Evolutionary conservation across 2,888 invertebrate species (phyloP).

Genomic region (Drosophila basisetae): DNA sequence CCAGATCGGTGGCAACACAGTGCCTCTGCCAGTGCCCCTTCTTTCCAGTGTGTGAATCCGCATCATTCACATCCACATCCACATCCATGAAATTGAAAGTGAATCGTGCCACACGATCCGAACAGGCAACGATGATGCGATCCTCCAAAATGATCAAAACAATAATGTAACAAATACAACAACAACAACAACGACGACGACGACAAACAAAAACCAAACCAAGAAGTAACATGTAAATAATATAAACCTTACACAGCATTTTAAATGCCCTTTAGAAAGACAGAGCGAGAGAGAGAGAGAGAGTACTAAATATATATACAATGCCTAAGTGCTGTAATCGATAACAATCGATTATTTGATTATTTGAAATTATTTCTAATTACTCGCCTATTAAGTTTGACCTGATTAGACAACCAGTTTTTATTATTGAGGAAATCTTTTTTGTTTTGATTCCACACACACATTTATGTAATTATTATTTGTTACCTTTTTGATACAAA

Average conservation of each 20-base stretch:
- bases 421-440: constrained; percentile 4
- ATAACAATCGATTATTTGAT: constrained; percentile 2
- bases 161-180: constrained; percentile 64
- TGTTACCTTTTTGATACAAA: constrained; percentile 5
- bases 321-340: not conserved
- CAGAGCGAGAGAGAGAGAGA: not conserved
- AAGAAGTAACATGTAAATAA: constrained; percentile 24
- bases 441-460: not conserved
- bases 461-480: constrained; percentile 7
- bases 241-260: constrained; percentile 13
- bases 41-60: constrained; percentile 43
- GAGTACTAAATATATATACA: not conserved
- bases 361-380: constrained; percentile 4
- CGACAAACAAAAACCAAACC: constrained; percentile 21
- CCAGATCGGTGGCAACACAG: constrained; percentile 30
- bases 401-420: constrained; percentile 7
- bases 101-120: constrained; percentile 80
- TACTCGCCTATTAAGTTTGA: constrained; percentile 4
- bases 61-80: constrained; percentile 24
- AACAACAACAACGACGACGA: not conserved
- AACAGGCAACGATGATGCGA: constrained; percentile 55
- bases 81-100: constrained; percentile 80
- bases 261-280: not conserved
- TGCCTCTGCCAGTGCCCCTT: constrained; percentile 1
- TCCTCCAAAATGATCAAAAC: constrained; percentile 67